Evolutionary conservation across 2,113 vertebrate genomes (phyloP).

Genomic region (Puma concolor): DNA sequence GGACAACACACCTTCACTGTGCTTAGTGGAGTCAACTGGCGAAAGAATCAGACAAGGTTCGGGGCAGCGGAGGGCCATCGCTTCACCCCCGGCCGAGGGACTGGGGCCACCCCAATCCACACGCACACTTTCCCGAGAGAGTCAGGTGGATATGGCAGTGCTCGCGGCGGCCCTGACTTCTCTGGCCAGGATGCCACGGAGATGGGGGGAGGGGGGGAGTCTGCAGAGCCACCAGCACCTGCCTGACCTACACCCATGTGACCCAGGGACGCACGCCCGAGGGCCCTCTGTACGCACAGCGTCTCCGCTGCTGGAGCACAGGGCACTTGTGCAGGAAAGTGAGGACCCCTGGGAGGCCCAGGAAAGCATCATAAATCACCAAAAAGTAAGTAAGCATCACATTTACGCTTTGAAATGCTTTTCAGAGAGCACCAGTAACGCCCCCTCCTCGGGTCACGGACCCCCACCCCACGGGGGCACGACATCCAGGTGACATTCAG

Average conservation of each 20-base stretch:
- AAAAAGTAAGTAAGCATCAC: accelerated
- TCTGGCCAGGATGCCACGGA: not conserved
- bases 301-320: accelerated
- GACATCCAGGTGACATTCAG: accelerated
- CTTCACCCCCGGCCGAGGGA: accelerated
- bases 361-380: not conserved
- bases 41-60: not conserved
- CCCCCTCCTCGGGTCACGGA: accelerated
- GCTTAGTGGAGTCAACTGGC: accelerated
- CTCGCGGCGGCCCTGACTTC: accelerated
- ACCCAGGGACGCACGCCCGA: too few species aligned
- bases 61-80: accelerated
- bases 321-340: not conserved
- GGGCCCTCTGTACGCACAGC: accelerated
- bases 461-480: accelerated
- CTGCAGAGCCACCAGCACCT: accelerated
- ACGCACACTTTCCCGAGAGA: accelerated
- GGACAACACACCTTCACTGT: accelerated
- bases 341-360: accelerated
- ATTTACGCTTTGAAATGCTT: accelerated
- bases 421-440: not conserved
- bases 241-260: accelerated
- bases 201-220: accelerated
- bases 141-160: accelerated
- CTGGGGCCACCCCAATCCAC: accelerated